A percentile compares a stretch with the other conserved stretches of the same genome.
These are phyloP conservation scores for Ciconia maguari DNA, from an alignment of 2,113 vertebrate genomes.

Conservation along the genomic window DNA sequence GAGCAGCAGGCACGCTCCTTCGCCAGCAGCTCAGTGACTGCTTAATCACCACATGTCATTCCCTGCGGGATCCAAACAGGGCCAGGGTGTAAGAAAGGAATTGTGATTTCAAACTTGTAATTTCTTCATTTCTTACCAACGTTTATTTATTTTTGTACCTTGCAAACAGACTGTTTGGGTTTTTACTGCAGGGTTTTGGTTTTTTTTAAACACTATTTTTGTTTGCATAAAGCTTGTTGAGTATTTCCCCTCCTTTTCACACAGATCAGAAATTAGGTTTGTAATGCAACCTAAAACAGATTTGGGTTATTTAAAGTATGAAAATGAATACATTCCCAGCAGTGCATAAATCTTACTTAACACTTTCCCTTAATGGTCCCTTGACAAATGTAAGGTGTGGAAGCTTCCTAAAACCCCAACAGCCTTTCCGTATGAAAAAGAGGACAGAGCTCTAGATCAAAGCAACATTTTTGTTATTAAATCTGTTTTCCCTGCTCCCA, in stretches of 20 bases:
- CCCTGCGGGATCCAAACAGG: background rate
- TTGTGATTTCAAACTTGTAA: background rate
- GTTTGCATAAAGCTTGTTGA: background rate
- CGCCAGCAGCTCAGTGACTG: background rate
- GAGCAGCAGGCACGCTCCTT: background rate
- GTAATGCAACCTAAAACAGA: background rate
- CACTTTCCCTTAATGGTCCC: background rate
- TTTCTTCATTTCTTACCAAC: background rate
- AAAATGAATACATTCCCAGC: background rate
- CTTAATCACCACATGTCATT: background rate
- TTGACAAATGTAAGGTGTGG: background rate
- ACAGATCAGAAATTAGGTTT: background rate
- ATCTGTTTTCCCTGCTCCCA: conserved; percentile 59
- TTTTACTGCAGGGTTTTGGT: background rate
- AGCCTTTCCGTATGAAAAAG: background rate
- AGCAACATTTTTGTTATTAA: background rate
- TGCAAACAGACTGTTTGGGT: background rate
- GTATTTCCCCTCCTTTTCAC: background rate
- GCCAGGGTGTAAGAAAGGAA: background rate
- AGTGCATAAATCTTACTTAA: background rate
- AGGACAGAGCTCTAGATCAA: background rate
- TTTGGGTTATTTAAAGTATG: background rate
- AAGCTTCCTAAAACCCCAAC: background rate
- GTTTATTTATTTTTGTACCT: background rate
- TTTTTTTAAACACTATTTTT: background rate